Evolutionary conservation across 2,888 invertebrate species (phyloP).

Genomic region (Saturnia pavonia): DNA sequence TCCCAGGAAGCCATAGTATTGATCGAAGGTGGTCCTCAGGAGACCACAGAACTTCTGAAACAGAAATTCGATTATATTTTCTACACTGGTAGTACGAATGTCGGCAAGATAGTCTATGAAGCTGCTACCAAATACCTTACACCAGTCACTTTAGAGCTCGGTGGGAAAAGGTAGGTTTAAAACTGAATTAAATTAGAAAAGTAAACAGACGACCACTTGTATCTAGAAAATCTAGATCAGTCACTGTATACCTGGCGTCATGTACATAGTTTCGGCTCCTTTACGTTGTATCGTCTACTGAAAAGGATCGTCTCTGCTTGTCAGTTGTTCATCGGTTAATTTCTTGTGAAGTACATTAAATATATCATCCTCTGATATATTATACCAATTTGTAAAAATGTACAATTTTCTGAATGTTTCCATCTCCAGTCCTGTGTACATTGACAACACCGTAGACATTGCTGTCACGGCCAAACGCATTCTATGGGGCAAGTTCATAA

Average conservation of each 20-base stretch:
- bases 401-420: conserved; percentile 48
- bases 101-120: conserved; percentile 93
- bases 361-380: neutral
- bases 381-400: neutral
- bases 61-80: conserved; percentile 98
- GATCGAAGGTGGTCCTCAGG: conserved; percentile 90
- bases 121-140: conserved; percentile 96
- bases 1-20: conserved; percentile 83
- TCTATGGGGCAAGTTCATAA: conserved; percentile 97
- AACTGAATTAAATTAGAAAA: too few species aligned
- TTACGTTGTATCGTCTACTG: too few species aligned
- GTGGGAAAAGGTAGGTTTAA: conserved; percentile 86
- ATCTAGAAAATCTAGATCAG: too few species aligned
- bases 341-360: too few species aligned
- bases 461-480: conserved; percentile 89
- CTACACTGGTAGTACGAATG: conserved; percentile 93
- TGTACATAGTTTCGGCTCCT: too few species aligned
- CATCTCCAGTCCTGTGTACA: conserved; percentile 90
- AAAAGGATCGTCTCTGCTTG: too few species aligned
- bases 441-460: conserved; percentile 92
- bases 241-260: too few species aligned
- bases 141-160: conserved; percentile 96
- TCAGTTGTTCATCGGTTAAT: too few species aligned
- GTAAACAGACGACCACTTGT: too few species aligned
- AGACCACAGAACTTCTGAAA: conserved; percentile 92